Evolutionary conservation across 2,113 vertebrate species (phyloP).

Genomic region (Willisornis vidua): DNA sequence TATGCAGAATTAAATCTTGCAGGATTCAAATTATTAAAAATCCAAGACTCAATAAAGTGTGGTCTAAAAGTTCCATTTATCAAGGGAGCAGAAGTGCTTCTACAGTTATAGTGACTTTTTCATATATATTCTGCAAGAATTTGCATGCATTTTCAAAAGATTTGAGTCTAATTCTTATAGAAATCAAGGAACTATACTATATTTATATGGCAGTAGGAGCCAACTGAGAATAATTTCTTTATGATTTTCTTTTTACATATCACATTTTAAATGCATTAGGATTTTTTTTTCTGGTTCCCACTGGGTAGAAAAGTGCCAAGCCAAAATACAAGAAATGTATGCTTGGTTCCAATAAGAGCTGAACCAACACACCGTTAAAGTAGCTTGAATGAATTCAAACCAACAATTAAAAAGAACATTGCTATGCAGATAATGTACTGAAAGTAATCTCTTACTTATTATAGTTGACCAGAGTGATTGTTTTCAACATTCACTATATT

Average conservation of each 20-base stretch:
- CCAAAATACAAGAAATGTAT: constrained; percentile 14
- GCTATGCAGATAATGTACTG: neutral
- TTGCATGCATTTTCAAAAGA: constrained; percentile 84
- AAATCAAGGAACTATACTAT: constrained; percentile 74
- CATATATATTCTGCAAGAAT: constrained; percentile 83
- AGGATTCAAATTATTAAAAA: constrained; percentile 87
- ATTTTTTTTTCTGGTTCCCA: constrained; percentile 54
- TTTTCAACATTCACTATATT: neutral
- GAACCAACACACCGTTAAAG: neutral
- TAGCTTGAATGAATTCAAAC: neutral
- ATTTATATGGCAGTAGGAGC: constrained; percentile 71
- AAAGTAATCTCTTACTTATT: constrained; percentile 23
- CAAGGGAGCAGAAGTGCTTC: constrained; percentile 77
- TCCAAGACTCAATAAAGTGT: constrained; percentile 87
- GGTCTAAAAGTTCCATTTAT: constrained; percentile 85
- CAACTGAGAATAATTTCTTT: constrained; percentile 59
- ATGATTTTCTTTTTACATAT: constrained; percentile 60
- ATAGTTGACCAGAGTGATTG: neutral
- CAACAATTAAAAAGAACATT: constrained; percentile 11
- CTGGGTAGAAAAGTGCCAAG: constrained; percentile 41
- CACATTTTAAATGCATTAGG: constrained; percentile 68
- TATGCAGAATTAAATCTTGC: constrained; percentile 91
- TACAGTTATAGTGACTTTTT: constrained; percentile 77
- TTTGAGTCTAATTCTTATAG: constrained; percentile 80
- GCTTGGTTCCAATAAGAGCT: constrained; percentile 18